Base-by-base conservation (phyloP, 2,797 vertebrate genomes). In the Rhincodon typus region DNA sequence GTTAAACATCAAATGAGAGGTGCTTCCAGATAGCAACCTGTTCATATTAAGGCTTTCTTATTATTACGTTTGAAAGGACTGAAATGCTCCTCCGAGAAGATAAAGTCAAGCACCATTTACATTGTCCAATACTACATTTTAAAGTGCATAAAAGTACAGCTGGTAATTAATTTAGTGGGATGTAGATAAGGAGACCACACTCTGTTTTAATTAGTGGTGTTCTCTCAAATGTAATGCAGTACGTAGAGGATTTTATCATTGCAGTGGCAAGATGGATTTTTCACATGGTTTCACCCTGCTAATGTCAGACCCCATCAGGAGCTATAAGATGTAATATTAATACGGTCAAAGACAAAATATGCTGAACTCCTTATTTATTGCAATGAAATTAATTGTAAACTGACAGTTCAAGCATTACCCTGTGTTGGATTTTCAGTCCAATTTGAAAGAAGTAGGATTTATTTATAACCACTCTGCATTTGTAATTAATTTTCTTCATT, bases 101-200 rank as follows among this genome's bases (percentile, higher is more conserved):
- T 30, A 94, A 95, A 34, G 94, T 77, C 69, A 72, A 53, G 94
- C 94, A 77, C 27, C 15, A 95, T 95, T 95, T 72, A 95, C 42
- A 27, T 53, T 74, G 42, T 38, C 70, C 53, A 77, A 53, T 50
- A 53, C 50, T 95, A 50, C 70, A 74, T 77, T 74, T 95, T 74
- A 95, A 95, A 93, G 69, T 27, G 50, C 74, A 74, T 95, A 77
- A 95, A 50, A 95, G 10, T n/a, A 95, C 25, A 50, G 50, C 70
- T 95, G 70, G 69, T 95, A 93, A 95, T 95, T 95, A 95, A 74
- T 95, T 95, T 95, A 95, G 94, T 95, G 94, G 70, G 94, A 77
- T n/a, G 70, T 53, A 77, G 94, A 95, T 95, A 95, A 95, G 70
- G 72, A 77, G 94, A 95, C 69, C 69, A 74, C 94, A 95, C 70